A percentile compares a stretch with the other conserved stretches of the same genome.
Conservation (phyloP, 2,797 vertebrate species). For the Helostoma temminkii region DNA sequence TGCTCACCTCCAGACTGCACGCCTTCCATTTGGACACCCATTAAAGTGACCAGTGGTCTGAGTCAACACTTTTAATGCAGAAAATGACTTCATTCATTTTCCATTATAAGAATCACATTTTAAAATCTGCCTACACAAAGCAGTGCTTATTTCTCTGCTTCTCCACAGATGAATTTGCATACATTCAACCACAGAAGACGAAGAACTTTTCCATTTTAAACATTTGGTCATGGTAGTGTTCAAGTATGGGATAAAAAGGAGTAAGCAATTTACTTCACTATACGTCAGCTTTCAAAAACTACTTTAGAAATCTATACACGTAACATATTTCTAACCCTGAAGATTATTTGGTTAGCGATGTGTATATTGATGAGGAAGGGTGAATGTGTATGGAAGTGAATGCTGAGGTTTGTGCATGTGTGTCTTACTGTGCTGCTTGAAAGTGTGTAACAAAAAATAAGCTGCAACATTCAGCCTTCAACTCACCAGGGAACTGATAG, state of each 20-base stretch:
- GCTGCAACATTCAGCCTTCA: constrained; percentile 50
- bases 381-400: neutral
- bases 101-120: constrained; percentile 64
- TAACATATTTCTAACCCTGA: constrained; percentile 63
- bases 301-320: constrained; percentile 65
- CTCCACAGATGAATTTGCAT: constrained; percentile 79
- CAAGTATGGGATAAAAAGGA: constrained; percentile 64
- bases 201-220: constrained; percentile 67
- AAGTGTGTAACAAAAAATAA: constrained; percentile 52
- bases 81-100: constrained; percentile 76
- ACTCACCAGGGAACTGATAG: constrained; percentile 99
- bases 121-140: constrained; percentile 69
- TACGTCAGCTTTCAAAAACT: constrained; percentile 69
- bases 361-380: constrained; percentile 55
- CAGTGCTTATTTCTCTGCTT: constrained; percentile 62
- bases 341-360: constrained; percentile 73
- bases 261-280: constrained; percentile 73
- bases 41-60: constrained; percentile 63
- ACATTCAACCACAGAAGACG: constrained; percentile 65
- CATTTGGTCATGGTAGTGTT: constrained; percentile 78
- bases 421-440: constrained; percentile 48
- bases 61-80: constrained; percentile 79
- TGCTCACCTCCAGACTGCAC: constrained; percentile 73
- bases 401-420: constrained; percentile 10
- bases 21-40: constrained; percentile 68